Base-by-base conservation (phyloP, 2,113 vertebrate genomes). In the Rattus rattus region DNA sequence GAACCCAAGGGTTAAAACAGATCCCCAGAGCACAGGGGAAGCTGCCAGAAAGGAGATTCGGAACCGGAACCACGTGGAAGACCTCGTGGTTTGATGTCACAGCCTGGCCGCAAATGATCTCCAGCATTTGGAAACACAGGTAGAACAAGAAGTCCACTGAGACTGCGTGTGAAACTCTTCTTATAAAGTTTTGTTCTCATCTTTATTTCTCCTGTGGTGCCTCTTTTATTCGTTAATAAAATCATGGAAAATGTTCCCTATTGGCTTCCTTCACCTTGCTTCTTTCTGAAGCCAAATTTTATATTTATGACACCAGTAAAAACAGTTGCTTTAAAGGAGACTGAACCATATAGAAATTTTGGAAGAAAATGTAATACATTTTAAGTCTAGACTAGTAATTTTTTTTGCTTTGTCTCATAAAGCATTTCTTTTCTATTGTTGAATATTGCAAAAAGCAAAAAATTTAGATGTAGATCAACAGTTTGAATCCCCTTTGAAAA, bases 71-170 rank as follows among this genome's bases (percentile, higher is more conserved):
- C 6, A 2, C 1, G 5, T 2, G 28, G 73, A 75, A 69, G 85
- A 63, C 33, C 24, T 33, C 10, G 14, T 1, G 5, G 5, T 36
- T 26, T 22, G 26, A 56, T 0, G 16, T 69, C 47, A 19, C 28
- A 43, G 36, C 20, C 10, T 30, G 5, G 0, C 1, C 7, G n/a
- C 28, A 85, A 72, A 39, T 36, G 2, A 49, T 9, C 88, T 43
- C 59, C 10, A 22, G n/a, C 47, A 5, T 79, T 43, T 0, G 0
- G 69, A 88, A 75, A 73, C 36, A 7, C 39, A 47, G 13, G 43
- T 5, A 79, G 13, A 59, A 43, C 17, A 4, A 76, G 69, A 67
- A 80, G 17, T 13, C 63, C 33, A 22, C 2, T 28, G 65, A 1
- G 4, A 4, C 36, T 14, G 7, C 4, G 13, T 13, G 36, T 8